phyloP scores from a whole-genome alignment of 2,113 vertebrate genomes.

The Platysternon megacephalum region DNA sequence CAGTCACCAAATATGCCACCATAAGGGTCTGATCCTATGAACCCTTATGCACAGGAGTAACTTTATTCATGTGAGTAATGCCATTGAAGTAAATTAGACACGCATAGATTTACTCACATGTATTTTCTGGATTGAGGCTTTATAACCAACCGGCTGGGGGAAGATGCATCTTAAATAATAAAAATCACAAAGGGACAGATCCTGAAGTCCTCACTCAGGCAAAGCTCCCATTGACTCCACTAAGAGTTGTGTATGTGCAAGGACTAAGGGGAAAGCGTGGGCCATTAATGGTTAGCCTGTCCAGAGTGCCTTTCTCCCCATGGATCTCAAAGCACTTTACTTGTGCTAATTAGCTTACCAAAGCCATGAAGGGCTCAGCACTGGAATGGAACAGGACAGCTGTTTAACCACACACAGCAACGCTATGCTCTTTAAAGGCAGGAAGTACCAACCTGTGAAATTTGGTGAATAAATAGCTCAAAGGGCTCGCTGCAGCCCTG shows the following conservation, averaged over 20 bases:
- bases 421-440: neutral
- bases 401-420: neutral
- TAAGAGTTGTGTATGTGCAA: neutral
- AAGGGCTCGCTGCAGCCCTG: neutral
- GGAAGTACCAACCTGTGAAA: neutral
- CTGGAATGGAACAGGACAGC: neutral
- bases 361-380: neutral
- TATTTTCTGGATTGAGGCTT: neutral
- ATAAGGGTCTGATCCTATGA: neutral
- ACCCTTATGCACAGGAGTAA: neutral
- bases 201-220: neutral
- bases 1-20: neutral
- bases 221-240: neutral
- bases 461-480: neutral
- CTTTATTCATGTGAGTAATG: neutral
- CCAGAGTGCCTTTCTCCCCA: neutral
- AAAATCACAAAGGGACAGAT: neutral
- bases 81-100: neutral
- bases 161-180: neutral
- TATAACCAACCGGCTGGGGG: neutral
- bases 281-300: neutral
- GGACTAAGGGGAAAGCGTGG: neutral
- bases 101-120: neutral
- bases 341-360: neutral
- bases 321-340: neutral